Evolutionary conservation across 1,140 invertebrate species (phyloP).

Genomic region (Camponotus vicinus): DNA sequence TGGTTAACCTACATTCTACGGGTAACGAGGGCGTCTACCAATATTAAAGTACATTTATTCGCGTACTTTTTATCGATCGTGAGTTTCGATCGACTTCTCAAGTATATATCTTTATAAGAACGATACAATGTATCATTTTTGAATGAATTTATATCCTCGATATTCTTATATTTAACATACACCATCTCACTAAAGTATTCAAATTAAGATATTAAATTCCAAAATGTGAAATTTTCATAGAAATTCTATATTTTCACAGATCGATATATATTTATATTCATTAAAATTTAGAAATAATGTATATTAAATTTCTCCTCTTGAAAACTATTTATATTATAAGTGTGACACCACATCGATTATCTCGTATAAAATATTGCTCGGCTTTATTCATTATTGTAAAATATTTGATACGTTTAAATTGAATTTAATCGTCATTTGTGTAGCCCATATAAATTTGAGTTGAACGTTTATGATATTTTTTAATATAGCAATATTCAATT

Average conservation of each 20-base stretch:
- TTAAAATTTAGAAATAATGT: background rate
- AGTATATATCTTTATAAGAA: conserved; percentile 17
- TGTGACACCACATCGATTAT: background rate
- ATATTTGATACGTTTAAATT: background rate
- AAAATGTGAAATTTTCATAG: conserved; percentile 7
- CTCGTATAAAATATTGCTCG: background rate
- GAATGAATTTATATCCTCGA: conserved; percentile 22
- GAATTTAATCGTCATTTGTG: background rate
- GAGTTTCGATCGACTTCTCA: conserved; percentile 34
- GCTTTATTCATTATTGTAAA: background rate
- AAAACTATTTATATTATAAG: background rate
- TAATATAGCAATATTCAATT: background rate
- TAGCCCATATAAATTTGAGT: background rate
- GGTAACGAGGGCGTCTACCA: conserved; percentile 57
- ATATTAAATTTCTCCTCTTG: background rate
- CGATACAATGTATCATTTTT: conserved; percentile 32
- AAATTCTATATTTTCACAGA: background rate
- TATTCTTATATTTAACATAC: conserved; percentile 23
- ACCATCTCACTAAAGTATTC: background rate
- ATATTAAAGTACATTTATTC: conserved; percentile 60
- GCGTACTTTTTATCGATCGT: conserved; percentile 51
- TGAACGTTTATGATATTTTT: background rate
- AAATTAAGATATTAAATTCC: background rate
- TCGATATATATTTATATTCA: background rate
- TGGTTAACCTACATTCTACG: conserved; percentile 60